Evolutionary conservation across 2,797 vertebrate species (phyloP), one percentile per base, ranked within the genome.

Genomic region (Rhinichthys osculus): DNA sequence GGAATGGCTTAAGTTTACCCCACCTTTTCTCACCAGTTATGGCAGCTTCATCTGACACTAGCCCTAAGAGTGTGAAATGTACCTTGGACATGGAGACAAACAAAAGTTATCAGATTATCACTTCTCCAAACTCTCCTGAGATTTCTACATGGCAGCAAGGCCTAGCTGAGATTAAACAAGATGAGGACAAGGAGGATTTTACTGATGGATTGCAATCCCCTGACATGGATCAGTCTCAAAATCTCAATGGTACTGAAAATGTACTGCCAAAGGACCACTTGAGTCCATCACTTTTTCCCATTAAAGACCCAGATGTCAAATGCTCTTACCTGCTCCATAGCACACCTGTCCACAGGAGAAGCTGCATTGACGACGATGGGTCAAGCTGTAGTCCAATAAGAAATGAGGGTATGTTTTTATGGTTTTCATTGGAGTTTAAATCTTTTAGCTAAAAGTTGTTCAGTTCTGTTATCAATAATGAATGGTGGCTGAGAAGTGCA

Each of bases 81-180:
- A 30, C 87, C 52, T 89, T 91, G 66, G 90, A 92, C 69, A 82
- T 93, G 23, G 90, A 94, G 14, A 89, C 91, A 59, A 93, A 94
- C 21, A 90, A 93, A 3, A 91, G 91, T 50, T 77, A 90, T 88
- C 93, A 64, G 90, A 94, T 66, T 33, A 66, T 90, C 69, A 93
- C 91, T 86, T 96, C 95, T 86, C 96, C 96, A 73, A 95, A 95
- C 83, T 97, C 96, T 74, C 95, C 95, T 38, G 92, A 93, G 62
- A 91, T 99, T 91, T 95, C 96, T 16, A 93, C 97, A 42, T 99
- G 97, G 98, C 97, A 98, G 89, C 92, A 95, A 71, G 90, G 95
- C 91, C 92, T 93, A 83, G 94, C 87, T 80, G 89, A 89, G 3
- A 83, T 90, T 77, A 89, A 88, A 84, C 83, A 89, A 67, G 87